Conservation (phyloP, 2,113 vertebrate species). For the Ammodytes dubius region DNA sequence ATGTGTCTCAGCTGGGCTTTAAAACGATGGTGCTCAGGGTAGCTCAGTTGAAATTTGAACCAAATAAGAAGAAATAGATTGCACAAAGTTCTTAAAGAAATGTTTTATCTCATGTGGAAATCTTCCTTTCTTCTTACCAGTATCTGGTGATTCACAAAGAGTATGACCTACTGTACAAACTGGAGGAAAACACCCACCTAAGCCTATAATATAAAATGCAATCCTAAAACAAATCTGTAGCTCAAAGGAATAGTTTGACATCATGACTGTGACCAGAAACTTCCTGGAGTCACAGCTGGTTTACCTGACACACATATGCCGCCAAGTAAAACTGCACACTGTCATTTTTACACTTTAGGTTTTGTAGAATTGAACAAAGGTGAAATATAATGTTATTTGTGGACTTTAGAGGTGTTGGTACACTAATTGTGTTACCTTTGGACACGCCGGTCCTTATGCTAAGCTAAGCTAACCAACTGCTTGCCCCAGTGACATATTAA, state of each 20-base stretch:
- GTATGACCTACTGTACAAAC: background rate
- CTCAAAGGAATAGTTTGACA: background rate
- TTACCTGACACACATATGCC: too few species aligned
- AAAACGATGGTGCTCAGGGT: background rate
- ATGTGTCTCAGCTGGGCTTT: constrained; percentile 41
- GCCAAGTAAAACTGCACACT: background rate
- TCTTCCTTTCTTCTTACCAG: background rate
- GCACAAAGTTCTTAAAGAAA: background rate
- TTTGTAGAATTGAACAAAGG: background rate
- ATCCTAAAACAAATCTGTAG: background rate
- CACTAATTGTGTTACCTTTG: background rate
- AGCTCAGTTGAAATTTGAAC: background rate
- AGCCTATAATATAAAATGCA: background rate
- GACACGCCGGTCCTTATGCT: background rate
- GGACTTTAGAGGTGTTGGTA: background rate
- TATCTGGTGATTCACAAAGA: background rate
- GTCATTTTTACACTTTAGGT: background rate
- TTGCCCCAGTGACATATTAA: background rate
- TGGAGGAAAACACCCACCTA: background rate
- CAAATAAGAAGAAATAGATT: background rate
- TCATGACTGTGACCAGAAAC: background rate
- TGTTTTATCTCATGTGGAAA: background rate
- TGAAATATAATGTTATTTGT: background rate
- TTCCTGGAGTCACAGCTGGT: background rate
- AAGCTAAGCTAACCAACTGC: background rate